These are phyloP conservation scores for Dissostichus mawsoni DNA, from an alignment of 2,113 vertebrate genomes.

Conservation along the genomic window DNA sequence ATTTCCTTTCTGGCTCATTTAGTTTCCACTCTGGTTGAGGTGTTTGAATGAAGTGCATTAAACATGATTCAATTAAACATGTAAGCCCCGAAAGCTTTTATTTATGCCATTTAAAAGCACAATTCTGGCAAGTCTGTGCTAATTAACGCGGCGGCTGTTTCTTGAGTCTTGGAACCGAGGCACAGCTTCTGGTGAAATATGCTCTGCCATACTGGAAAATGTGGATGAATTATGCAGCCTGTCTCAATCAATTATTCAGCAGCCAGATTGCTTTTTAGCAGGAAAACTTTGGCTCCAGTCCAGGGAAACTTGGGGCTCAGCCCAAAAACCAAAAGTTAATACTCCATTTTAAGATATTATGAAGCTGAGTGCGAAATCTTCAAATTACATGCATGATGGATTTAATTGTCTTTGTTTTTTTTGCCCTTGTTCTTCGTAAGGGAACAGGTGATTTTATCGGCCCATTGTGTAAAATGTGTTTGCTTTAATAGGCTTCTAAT, in stretches of 20 bases:
- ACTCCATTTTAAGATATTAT: background rate
- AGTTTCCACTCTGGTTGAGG: slow-evolving; percentile 19
- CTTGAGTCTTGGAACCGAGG: slow-evolving; percentile 25
- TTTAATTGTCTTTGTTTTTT: background rate
- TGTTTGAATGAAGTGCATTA: slow-evolving; percentile 3
- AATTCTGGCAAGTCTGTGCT: background rate
- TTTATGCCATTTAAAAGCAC: slow-evolving; percentile 37
- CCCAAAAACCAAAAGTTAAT: slow-evolving; percentile 11
- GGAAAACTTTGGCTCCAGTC: slow-evolving; percentile 58
- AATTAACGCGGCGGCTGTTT: slow-evolving; percentile 24
- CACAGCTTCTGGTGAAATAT: slow-evolving; percentile 69
- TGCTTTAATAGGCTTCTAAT: slow-evolving; percentile 4
- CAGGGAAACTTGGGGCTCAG: slow-evolving; percentile 19
- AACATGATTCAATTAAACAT: slow-evolving; percentile 35
- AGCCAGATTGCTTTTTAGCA: slow-evolving; percentile 70
- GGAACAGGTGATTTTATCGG: slow-evolving; percentile 10
- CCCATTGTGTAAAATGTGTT: background rate
- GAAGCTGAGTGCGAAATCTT: background rate
- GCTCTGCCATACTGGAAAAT: slow-evolving; percentile 72
- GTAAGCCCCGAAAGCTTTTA: slow-evolving; percentile 13
- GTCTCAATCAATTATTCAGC: slow-evolving; percentile 80
- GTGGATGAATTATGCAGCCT: slow-evolving; percentile 82
- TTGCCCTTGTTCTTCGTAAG: background rate
- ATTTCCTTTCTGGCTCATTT: slow-evolving; percentile 36
- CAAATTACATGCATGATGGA: background rate